Conservation (phyloP, 2,113 vertebrate genomes). For the Heterotilapia buettikoferi region DNA sequence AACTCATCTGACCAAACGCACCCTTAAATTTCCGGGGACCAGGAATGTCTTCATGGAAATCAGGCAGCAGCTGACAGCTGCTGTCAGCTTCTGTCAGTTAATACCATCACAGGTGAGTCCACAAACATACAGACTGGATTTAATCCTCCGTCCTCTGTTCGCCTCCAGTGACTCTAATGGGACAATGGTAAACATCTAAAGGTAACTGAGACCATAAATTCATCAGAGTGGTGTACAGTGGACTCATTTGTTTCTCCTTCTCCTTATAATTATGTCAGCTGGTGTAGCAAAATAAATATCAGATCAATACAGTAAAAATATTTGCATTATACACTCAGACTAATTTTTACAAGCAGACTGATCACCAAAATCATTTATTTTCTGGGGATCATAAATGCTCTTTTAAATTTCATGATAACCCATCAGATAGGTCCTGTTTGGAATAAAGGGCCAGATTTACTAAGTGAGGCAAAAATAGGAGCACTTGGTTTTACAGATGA, state of each 20-base stretch:
- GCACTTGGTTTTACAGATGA: neutral
- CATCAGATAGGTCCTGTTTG: neutral
- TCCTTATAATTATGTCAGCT: neutral
- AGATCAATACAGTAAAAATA: neutral
- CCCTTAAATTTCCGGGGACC: neutral
- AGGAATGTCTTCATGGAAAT: neutral
- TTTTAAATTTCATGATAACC: neutral
- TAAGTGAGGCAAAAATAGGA: neutral
- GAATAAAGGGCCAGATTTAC: neutral
- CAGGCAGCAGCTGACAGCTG: neutral
- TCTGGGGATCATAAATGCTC: neutral
- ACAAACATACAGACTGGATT: neutral
- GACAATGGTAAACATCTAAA: neutral
- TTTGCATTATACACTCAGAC: neutral
- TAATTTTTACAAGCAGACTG: neutral
- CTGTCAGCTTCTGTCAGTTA: neutral
- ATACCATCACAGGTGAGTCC: neutral
- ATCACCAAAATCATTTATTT: neutral
- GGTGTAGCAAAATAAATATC: neutral
- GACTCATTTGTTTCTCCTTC: neutral
- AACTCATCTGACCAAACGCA: neutral
- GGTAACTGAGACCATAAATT: neutral
- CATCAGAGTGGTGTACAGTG: neutral
- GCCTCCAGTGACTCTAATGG: neutral
- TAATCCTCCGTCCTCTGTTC: neutral